These are phyloP conservation scores for Sarcophaga subvicina DNA, from an alignment of 2,888 invertebrate genomes.

Conservation along the genomic window DNA sequence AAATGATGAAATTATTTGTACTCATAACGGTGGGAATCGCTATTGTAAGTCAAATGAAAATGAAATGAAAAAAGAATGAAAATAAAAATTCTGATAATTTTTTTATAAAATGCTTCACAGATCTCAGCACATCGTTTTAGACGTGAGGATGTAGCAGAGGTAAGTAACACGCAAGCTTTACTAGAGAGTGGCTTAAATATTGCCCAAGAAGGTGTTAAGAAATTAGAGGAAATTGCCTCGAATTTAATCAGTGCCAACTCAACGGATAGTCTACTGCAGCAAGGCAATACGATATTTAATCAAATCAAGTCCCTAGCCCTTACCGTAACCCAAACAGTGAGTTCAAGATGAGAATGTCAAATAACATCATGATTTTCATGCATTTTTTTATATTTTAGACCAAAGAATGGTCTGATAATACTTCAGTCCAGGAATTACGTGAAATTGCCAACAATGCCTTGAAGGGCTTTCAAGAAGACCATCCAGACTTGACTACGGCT, in stretches of 20 bases:
- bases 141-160: not conserved
- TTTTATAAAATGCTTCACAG: not conserved
- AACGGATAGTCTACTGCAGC: not conserved
- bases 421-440: conserved; percentile 16
- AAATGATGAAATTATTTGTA: conserved; percentile 12
- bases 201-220: conserved; percentile 20
- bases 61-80: not conserved
- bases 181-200: conserved; percentile 8
- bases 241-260: conserved; percentile 5
- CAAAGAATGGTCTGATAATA: conserved; percentile 28
- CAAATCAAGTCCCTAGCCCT: not conserved
- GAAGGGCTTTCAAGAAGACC: not conserved
- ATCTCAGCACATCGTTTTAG: not conserved
- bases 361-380: not conserved
- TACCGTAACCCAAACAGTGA: conserved; percentile 12
- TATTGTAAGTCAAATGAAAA: conserved; percentile 6
- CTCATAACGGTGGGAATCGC: not conserved
- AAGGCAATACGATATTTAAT: not conserved
- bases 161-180: not conserved
- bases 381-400: not conserved
- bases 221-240: conserved; percentile 26
- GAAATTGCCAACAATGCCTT: conserved; percentile 15
- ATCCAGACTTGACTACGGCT: conserved; percentile 4
- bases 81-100: not conserved
- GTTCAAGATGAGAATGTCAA: not conserved